Percentiles rank a stretch among this genome's conserved stretches.
Conservation (phyloP, 2,113 vertebrate species). For the Sturnira hondurensis region DNA sequence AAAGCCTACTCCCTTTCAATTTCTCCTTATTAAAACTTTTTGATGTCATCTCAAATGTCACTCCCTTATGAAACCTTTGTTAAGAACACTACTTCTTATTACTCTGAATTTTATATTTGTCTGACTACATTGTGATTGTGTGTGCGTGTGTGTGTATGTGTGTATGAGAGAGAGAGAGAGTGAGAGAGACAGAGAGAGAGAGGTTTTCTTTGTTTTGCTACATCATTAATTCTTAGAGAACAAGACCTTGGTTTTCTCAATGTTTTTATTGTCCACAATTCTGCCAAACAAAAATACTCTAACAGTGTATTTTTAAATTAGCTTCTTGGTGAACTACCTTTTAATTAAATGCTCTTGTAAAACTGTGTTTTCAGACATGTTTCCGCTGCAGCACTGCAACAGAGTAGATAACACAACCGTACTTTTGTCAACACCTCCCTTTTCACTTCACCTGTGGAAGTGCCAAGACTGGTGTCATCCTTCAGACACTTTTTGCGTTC, state of each 20-base stretch:
- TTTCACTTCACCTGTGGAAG: not conserved
- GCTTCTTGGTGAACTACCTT: not conserved
- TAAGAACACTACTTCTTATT: not conserved
- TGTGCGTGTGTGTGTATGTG: not conserved
- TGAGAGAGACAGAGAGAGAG: rapidly evolving
- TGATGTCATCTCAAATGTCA: not conserved
- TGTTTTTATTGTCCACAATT: not conserved
- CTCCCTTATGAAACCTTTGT: not conserved
- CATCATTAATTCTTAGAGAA: not conserved
- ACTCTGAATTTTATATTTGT: not conserved
- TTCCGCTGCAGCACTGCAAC: not conserved
- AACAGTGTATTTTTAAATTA: not conserved
- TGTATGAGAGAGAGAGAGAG: not conserved
- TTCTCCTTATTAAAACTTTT: constrained; percentile 17
- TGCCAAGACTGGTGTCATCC: not conserved
- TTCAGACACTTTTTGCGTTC: not conserved
- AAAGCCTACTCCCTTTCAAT: not conserved
- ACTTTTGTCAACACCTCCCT: not conserved
- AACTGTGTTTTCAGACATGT: not conserved
- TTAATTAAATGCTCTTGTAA: not conserved
- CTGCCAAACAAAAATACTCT: not conserved
- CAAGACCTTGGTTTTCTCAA: not conserved
- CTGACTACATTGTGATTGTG: not conserved
- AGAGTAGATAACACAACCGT: not conserved
- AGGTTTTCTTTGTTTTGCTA: not conserved